Percentiles rank a stretch among this genome's conserved stretches.
phyloP scores from a whole-genome alignment of 2,797 vertebrate species.

The Gallinago stenura region DNA sequence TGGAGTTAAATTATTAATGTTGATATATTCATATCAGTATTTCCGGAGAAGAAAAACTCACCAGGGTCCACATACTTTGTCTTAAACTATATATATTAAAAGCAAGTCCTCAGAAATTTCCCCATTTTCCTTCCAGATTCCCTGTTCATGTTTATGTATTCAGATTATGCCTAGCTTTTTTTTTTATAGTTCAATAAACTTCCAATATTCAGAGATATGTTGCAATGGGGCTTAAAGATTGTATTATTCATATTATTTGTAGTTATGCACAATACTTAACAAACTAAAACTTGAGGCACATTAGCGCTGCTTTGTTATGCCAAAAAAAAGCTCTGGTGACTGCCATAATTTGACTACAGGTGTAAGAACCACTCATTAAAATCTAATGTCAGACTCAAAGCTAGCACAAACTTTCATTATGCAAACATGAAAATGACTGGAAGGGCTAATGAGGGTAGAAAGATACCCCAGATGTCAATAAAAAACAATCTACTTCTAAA shows the following conservation, averaged over 20 bases:
- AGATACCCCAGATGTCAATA: neutral
- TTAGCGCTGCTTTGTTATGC: conserved; percentile 15
- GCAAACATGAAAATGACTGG: conserved; percentile 56
- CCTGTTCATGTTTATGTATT: neutral
- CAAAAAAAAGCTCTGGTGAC: conserved; percentile 15
- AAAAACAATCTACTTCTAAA: conserved; percentile 32
- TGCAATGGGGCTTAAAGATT: neutral
- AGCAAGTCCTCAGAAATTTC: neutral
- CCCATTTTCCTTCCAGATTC: neutral
- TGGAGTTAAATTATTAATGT: neutral
- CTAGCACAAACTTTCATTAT: conserved; percentile 49
- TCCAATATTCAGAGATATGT: neutral
- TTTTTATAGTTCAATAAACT: neutral
- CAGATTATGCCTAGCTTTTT: neutral
- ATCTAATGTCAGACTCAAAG: conserved; percentile 31
- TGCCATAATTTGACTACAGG: conserved; percentile 46
- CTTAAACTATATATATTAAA: neutral
- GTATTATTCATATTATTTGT: neutral
- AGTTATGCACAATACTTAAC: neutral
- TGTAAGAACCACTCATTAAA: conserved; percentile 56
- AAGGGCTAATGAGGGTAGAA: conserved; percentile 40
- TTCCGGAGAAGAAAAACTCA: neutral
- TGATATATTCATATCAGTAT: neutral
- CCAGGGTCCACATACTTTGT: neutral
- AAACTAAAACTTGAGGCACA: neutral